These are phyloP conservation scores for Actinemys pallida DNA, from an alignment of 2,113 vertebrate genomes.

Conservation along the genomic window DNA sequence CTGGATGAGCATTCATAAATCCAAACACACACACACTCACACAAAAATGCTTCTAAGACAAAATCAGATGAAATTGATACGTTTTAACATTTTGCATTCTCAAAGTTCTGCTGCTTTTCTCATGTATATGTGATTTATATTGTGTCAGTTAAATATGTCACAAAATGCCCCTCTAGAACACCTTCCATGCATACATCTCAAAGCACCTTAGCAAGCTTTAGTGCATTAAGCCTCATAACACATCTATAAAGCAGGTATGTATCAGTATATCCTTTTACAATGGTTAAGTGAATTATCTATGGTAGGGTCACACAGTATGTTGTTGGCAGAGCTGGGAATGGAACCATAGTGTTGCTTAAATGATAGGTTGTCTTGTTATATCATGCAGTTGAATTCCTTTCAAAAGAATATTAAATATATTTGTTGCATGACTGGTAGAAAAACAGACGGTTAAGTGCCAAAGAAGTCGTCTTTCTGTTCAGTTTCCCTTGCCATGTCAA, in stretches of 20 bases:
- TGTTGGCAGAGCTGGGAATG: not conserved
- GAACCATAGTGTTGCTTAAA: not conserved
- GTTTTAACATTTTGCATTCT: slow-evolving; percentile 58
- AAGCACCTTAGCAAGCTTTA: not conserved
- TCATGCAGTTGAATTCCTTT: slow-evolving; percentile 8
- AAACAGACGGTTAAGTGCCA: slow-evolving; percentile 40
- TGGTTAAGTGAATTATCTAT: not conserved
- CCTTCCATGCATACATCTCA: not conserved
- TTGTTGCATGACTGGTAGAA: slow-evolving; percentile 59
- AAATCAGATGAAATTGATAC: not conserved
- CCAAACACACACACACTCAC: not conserved
- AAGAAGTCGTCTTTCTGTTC: slow-evolving; percentile 48
- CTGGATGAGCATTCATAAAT: not conserved
- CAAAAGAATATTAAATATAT: slow-evolving; percentile 6
- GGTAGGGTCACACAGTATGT: not conserved
- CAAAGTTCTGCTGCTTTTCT: slow-evolving; percentile 46
- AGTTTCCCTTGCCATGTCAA: slow-evolving; percentile 20
- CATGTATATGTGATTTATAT: slow-evolving; percentile 45
- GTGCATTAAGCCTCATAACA: slow-evolving; percentile 27
- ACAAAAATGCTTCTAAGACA: not conserved
- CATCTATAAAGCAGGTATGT: not conserved
- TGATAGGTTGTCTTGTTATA: not conserved
- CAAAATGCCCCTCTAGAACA: slow-evolving; percentile 22
- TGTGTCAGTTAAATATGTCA: slow-evolving; percentile 35
- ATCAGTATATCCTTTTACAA: not conserved